Evolutionary conservation across 2,797 vertebrate genomes (phyloP).

Genomic region (Epinephelus coioides): DNA sequence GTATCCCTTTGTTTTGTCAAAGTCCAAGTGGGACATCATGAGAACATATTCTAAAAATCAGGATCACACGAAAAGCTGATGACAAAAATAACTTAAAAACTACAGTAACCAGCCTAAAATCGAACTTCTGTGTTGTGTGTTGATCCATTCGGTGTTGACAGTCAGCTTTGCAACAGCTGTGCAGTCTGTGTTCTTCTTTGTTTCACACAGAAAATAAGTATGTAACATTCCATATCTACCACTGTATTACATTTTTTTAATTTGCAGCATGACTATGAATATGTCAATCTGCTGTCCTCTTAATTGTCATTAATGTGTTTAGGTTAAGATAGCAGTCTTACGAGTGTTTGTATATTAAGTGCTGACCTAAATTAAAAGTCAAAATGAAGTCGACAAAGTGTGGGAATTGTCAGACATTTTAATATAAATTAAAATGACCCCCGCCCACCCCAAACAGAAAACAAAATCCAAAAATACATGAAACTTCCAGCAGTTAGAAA

Average conservation of each 20-base stretch:
- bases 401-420: conserved; percentile 82
- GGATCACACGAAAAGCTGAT: neutral
- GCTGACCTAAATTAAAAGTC: neutral
- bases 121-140: neutral
- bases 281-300: conserved; percentile 1
- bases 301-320: neutral
- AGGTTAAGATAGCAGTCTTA: neutral
- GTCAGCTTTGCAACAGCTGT: neutral
- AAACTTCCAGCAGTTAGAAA: conserved; percentile 85
- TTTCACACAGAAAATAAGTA: neutral
- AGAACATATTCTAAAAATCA: neutral
- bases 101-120: neutral
- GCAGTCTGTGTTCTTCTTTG: neutral
- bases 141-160: neutral
- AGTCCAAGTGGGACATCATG: neutral
- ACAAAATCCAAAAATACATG: conserved; percentile 84
- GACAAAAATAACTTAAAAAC: no score
- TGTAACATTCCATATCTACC: conserved; percentile 37
- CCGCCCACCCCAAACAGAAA: conserved; percentile 72
- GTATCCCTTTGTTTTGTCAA: neutral
- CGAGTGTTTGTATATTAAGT: neutral
- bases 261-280: conserved; percentile 19
- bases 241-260: conserved; percentile 9
- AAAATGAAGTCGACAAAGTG: neutral
- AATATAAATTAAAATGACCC: conserved; percentile 86